A percentile compares a stretch with the other conserved stretches of the same genome.
These are phyloP conservation scores for Athalia circularis DNA, from an alignment of 2,888 invertebrate genomes.

Conservation along the genomic window DNA sequence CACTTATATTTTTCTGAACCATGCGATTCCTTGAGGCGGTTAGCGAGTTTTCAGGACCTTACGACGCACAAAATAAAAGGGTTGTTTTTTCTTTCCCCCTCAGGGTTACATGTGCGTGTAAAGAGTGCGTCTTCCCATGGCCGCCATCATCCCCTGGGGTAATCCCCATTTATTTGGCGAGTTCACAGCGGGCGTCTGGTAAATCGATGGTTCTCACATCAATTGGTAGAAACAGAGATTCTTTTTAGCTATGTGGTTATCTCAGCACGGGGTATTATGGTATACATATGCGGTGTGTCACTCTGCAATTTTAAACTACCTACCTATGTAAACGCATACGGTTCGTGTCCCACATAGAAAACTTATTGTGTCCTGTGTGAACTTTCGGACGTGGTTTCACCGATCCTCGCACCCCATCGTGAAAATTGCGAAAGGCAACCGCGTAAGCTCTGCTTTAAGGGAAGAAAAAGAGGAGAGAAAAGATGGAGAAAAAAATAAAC, in stretches of 20 bases:
- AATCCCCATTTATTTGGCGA: not conserved
- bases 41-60: not conserved
- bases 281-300: not conserved
- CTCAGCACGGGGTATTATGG: slow-evolving; percentile 52
- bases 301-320: not conserved
- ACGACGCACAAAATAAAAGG: not conserved
- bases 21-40: too few species aligned
- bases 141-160: too few species aligned
- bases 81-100: slow-evolving; percentile 6
- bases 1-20: too few species aligned
- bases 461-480: too few species aligned
- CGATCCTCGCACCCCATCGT: slow-evolving; percentile 12
- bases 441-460: too few species aligned
- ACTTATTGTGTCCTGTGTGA: slow-evolving; percentile 46
- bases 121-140: too few species aligned
- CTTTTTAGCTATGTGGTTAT: slow-evolving; percentile 55
- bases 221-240: slow-evolving; percentile 52
- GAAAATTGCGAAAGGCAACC: slow-evolving; percentile 15
- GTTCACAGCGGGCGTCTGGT: slow-evolving; percentile 47
- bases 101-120: not conserved
- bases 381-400: slow-evolving; percentile 15
- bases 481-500: too few species aligned
- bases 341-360: slow-evolving; percentile 29
- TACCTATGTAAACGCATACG: slow-evolving; percentile 10
- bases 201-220: slow-evolving; percentile 56